Evolutionary conservation across 2,888 invertebrate genomes (phyloP).

Genomic region (Dimorphilus gyrociliatus): DNA sequence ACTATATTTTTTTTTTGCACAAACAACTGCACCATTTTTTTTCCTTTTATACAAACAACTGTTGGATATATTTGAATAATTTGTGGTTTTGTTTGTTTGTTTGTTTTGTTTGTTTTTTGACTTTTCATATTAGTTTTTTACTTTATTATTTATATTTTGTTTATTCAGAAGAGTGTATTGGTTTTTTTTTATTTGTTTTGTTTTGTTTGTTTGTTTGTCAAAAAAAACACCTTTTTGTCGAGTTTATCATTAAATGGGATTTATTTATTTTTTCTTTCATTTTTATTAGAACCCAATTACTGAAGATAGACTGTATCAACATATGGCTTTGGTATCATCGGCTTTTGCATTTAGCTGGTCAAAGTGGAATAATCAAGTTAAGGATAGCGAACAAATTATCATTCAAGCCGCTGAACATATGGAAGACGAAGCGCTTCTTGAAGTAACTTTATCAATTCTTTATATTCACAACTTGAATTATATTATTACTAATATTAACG

Average conservation of each 20-base stretch:
- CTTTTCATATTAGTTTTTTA: no score
- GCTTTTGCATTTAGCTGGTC: conserved; percentile 33
- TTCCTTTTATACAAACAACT: no score
- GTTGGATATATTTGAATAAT: no score
- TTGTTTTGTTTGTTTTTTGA: not conserved
- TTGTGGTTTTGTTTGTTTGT: no score
- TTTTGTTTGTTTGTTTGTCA: not conserved
- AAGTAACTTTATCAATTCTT: no score
- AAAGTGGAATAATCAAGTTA: conserved; percentile 31
- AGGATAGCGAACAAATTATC: conserved; percentile 19
- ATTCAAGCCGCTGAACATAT: conserved; percentile 29
- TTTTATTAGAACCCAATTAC: conserved; percentile 21
- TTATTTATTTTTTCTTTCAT: not conserved
- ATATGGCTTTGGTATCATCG: conserved; percentile 32
- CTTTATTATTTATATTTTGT: no score
- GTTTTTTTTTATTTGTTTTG: no score
- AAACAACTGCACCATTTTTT: no score
- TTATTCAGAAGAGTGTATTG: no score
- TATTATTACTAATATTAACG: not conserved
- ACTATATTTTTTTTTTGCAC: no score
- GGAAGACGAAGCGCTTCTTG: conserved; percentile 25
- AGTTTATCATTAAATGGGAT: not conserved
- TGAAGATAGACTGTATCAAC: conserved; percentile 29
- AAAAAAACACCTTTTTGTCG: no score
- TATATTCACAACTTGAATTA: no score